Evolutionary conservation across 2,797 vertebrate genomes (phyloP).

Genomic region (Myotis pilosus): DNA sequence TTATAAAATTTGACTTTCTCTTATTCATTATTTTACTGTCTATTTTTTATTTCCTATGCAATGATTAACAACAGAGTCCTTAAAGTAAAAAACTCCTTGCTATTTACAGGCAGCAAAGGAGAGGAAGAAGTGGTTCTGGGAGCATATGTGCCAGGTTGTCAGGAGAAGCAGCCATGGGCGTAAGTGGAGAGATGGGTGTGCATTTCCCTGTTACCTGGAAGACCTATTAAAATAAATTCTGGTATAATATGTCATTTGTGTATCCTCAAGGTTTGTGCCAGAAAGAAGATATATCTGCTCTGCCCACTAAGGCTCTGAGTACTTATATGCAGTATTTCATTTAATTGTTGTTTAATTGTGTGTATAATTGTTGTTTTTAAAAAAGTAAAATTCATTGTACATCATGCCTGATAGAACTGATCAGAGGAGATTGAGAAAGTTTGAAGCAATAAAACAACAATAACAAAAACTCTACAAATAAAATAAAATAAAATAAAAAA

Average conservation of each 20-base stretch:
- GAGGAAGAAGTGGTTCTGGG: background rate
- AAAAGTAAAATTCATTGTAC: background rate
- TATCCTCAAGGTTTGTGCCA: background rate
- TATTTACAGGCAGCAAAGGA: background rate
- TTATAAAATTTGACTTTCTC: background rate
- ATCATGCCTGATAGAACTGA: background rate
- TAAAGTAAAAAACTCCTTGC: background rate
- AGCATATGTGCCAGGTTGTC: background rate
- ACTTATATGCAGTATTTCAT: too few relatives aligned
- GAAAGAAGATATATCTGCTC: background rate
- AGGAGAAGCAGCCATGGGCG: background rate
- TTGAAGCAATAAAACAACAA: background rate
- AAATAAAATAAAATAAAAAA: too few relatives aligned
- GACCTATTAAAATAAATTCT: background rate
- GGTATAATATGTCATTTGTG: background rate
- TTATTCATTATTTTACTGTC: background rate
- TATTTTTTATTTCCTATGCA: background rate
- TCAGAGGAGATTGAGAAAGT: background rate
- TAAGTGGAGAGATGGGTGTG: background rate
- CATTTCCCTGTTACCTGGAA: background rate
- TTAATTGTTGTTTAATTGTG: too few relatives aligned
- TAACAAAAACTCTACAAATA: background rate
- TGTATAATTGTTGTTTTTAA: background rate
- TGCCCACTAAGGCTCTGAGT: too few relatives aligned
- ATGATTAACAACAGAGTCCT: background rate